phyloP scores from a whole-genome alignment of 2,888 invertebrate species.

The Dichetophora obliterata region DNA sequence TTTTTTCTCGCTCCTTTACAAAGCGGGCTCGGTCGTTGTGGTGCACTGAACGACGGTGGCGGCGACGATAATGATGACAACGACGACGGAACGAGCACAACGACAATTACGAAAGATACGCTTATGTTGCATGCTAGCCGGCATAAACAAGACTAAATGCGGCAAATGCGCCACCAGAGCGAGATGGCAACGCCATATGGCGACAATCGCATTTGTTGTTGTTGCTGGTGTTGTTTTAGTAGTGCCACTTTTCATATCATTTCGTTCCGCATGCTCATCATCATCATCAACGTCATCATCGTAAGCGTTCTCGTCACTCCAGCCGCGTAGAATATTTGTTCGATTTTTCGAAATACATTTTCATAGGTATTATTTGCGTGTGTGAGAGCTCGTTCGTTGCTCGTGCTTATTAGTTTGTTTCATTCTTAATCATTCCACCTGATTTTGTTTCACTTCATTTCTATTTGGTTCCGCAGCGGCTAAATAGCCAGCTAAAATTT shows the following conservation, averaged over 20 bases:
- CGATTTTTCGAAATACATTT: constrained; percentile 24
- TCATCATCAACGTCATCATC: background rate
- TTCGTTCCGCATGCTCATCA: constrained; percentile 9
- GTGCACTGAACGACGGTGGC: constrained; percentile 34
- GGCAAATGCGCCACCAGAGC: constrained; percentile 51
- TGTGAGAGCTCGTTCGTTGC: background rate
- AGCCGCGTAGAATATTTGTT: background rate
- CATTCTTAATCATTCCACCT: constrained; percentile 32
- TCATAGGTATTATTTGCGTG: background rate
- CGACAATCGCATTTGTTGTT: constrained; percentile 30
- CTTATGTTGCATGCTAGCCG: constrained; percentile 61
- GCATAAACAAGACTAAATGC: constrained; percentile 63
- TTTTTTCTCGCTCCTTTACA: background rate
- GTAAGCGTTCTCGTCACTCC: background rate
- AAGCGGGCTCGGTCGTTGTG: background rate
- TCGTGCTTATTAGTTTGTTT: background rate
- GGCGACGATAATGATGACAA: constrained; percentile 38
- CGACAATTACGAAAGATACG: constrained; percentile 47
- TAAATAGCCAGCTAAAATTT: constrained; percentile 27
- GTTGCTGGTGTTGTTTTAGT: constrained; percentile 29
- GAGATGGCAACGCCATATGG: constrained; percentile 47
- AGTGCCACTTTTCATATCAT: constrained; percentile 35
- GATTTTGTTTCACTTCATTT: constrained; percentile 34
- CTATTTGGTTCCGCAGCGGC: background rate
- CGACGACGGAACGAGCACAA: constrained; percentile 43